Base-by-base conservation (phyloP, 2,888 invertebrate species). In the Drepanosiphum platanoidis region DNA sequence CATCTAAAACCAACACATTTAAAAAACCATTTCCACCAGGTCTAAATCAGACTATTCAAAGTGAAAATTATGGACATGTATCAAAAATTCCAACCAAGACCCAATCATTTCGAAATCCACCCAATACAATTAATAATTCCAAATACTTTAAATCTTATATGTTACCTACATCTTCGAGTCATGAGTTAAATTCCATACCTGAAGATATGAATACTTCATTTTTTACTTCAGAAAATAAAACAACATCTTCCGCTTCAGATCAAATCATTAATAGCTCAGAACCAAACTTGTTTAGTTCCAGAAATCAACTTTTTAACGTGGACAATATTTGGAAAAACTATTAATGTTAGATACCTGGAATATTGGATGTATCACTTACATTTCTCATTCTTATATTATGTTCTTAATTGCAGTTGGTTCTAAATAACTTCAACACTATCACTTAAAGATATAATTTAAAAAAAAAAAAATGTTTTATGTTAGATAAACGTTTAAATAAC, bases 321-420 rank as follows among this genome's bases (percentile, higher is more conserved):
- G 68, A 68, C 3, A 52, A 83, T 75, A 84, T 77, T 8, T 84
- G 84, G 77, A 75, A 77, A 77, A 30, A 77, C 77, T 27, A 75
- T 84, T 68, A 34, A 5, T 75, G 9, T 68, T n/a, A 84, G 39
- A 3, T 46, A 66, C 30, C 68, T 22, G 39, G 11, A 75, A 36
- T 70, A 22, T 75, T 15, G 30, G 9, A 70, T 22, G 22, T 46
- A 1, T 39, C n/a, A 64, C 13, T 2, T 30, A 64, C n/a, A 34
- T 46, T 34, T 42, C 68, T 79, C n/a, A 3, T n/a, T 27, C 3
- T 64, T 30, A 30, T 3, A 30, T 27, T 27, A 64, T 61, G 68
- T 68, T 1, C 34, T 18, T 66, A 66, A 66, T 4, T 34, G 34
- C n/a, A 5, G 36, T 42, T 32, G 7, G 42, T 79, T 46, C 5